These are phyloP conservation scores for Clostera curtula DNA, from an alignment of 2,888 invertebrate species.

Conservation along the genomic window DNA sequence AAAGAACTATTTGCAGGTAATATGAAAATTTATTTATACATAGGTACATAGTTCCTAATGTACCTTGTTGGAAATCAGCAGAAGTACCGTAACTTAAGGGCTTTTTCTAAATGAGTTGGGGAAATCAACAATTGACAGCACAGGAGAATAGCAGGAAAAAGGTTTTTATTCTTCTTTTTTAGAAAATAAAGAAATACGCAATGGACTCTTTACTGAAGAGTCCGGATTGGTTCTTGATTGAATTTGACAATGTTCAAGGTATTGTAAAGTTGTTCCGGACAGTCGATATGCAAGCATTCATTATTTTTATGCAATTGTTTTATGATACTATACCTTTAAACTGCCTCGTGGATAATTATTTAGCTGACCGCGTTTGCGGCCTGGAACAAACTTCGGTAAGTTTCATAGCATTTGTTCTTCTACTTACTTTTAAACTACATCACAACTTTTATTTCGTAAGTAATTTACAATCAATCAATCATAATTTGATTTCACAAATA, in stretches of 20 bases:
- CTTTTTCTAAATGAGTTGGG: background rate
- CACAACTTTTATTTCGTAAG: too few species aligned
- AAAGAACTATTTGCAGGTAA: constrained; percentile 85
- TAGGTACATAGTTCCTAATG: constrained; percentile 66
- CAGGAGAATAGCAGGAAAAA: background rate
- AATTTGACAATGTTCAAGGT: constrained; percentile 95
- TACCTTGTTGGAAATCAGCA: background rate
- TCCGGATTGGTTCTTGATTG: constrained; percentile 93
- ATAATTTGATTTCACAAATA: too few species aligned
- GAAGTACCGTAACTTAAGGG: too few species aligned
- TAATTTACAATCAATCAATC: too few species aligned
- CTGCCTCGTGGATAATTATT: constrained; percentile 93
- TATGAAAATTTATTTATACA: too few species aligned
- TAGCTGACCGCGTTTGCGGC: constrained; percentile 92
- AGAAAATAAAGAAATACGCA: constrained; percentile 50
- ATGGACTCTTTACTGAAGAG: constrained; percentile 21
- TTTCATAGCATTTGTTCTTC: too few species aligned
- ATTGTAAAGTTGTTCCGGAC: constrained; percentile 97
- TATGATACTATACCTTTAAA: constrained; percentile 97
- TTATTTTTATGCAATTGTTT: constrained; percentile 96
- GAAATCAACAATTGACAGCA: background rate
- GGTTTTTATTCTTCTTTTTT: constrained; percentile 9
- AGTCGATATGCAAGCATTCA: constrained; percentile 87
- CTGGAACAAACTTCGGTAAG: constrained; percentile 83
- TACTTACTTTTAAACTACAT: too few species aligned